phyloP scores from a whole-genome alignment of 2,888 invertebrate species.

The Eledone cirrhosa region DNA sequence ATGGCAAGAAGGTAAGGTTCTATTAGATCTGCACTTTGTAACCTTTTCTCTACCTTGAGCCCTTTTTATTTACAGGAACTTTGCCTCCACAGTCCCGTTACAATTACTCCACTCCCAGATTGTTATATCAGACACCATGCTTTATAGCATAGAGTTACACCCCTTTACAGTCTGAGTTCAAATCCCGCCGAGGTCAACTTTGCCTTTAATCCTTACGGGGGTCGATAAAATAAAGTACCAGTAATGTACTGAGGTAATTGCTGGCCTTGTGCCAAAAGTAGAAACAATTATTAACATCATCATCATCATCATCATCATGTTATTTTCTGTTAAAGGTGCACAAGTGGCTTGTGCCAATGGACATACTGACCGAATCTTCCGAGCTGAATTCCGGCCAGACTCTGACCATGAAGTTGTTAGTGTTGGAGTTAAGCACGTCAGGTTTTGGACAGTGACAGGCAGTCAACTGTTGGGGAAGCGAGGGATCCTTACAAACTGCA shows the following conservation, averaged over 20 bases:
- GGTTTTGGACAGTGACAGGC: constrained; percentile 62
- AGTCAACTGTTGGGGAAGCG: constrained; percentile 62
- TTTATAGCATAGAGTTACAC: too few species aligned
- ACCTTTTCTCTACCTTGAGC: constrained; percentile 4
- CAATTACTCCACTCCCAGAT: too few species aligned
- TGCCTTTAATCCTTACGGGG: too few species aligned
- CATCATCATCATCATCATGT: neutral
- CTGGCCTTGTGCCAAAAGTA: too few species aligned
- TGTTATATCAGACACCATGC: too few species aligned
- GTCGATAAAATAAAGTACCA: too few species aligned
- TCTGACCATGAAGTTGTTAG: constrained; percentile 64
- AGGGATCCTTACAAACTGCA: constrained; percentile 56
- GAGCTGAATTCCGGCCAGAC: constrained; percentile 66
- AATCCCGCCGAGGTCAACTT: too few species aligned
- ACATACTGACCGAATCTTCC: constrained; percentile 62
- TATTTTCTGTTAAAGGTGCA: constrained; percentile 47
- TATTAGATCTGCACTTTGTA: neutral
- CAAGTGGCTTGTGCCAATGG: constrained; percentile 57
- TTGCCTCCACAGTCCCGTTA: too few species aligned
- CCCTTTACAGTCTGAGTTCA: too few species aligned
- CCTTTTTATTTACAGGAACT: too few species aligned
- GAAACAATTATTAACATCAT: too few species aligned
- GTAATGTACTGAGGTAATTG: too few species aligned
- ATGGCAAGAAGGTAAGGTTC: constrained; percentile 65
- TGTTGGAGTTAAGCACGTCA: constrained; percentile 62